Base-by-base conservation (phyloP, 2,113 vertebrate species). In the Scomber colias region DNA sequence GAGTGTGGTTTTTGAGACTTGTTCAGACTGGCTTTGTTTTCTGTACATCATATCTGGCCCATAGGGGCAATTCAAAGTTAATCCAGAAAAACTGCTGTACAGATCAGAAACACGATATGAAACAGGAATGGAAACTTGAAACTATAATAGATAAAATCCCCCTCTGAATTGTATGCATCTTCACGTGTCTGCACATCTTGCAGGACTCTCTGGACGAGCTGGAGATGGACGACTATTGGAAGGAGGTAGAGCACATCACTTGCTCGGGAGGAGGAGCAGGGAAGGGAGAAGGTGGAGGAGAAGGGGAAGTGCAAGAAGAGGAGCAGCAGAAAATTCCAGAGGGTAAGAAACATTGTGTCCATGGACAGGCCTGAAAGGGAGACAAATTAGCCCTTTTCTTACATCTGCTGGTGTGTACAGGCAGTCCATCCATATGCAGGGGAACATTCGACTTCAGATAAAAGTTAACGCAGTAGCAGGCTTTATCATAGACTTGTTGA, bases 191-290 rank as follows among this genome's bases (percentile, higher is more conserved):
- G 17, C 17, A 11, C 27, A 4, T 44, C 46, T 51, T 27, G 13
- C 96, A 99, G 95, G 98, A 99, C 91, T 99, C 98, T 14, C 91
- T 99, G 94, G 97, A 99, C 71, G 97, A 98, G 77, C 75, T 97
- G 13, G 95, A 95, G 56, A 94, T 99, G 96, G 96, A 97, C 46
- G 96, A 96, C 84, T 99, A 97, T 69, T 99, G 96, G 96, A 97
- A 88, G 49, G 98, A 99, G 92, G 71, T 99, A 75, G 96, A 98
- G 94, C 94, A 97, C 57, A 99, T 99, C 87, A 94, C 95, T 61
- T 90, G 94, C 91, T 91, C 97, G 84, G 76, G 91, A 69, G 90
- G 91, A 93, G 88, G 90, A 88, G 82, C 92, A 90, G 86, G 85
- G 90, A 3, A 95, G 91, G 76, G 91, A 94, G 62, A 95, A 79